Percentiles rank a stretch among this genome's conserved stretches.
Conservation (phyloP, 2,888 invertebrate species). For the Sarcophaga variegata region DNA sequence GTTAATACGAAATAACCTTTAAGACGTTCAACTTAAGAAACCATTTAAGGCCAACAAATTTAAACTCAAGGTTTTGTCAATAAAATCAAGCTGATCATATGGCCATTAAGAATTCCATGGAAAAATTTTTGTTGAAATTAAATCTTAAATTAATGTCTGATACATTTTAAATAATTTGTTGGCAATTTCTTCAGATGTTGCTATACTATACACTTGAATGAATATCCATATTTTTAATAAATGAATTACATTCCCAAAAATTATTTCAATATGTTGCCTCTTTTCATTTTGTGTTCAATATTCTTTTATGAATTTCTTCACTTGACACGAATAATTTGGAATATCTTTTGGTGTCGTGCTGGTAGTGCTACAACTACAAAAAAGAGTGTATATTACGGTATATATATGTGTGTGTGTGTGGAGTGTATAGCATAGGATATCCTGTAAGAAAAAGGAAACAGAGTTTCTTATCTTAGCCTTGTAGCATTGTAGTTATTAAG, state of each 20-base stretch:
- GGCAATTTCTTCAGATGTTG: no score
- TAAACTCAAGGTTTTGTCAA: neutral
- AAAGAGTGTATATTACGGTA: neutral
- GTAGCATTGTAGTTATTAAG: conserved; percentile 21
- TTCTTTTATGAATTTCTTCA: neutral
- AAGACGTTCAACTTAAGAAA: neutral
- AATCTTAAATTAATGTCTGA: no score
- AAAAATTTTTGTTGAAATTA: neutral
- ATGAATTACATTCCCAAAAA: no score
- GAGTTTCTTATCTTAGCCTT: conserved; percentile 37
- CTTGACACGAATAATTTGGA: neutral
- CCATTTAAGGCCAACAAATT: neutral
- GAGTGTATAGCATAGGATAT: conserved; percentile 35
- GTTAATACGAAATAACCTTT: neutral
- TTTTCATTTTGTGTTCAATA: neutral
- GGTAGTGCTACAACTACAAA: neutral
- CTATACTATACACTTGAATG: no score
- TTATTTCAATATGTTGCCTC: neutral
- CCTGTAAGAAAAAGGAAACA: conserved; percentile 42
- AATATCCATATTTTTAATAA: no score
- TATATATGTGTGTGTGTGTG: conserved; percentile 6
- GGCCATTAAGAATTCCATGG: neutral
- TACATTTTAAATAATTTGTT: no score
- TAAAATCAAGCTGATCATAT: neutral
- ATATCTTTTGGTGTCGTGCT: neutral